Percentiles rank a stretch among this genome's conserved stretches.
phyloP scores from a whole-genome alignment of 2,888 invertebrate genomes.

The Orthosia cruda region DNA sequence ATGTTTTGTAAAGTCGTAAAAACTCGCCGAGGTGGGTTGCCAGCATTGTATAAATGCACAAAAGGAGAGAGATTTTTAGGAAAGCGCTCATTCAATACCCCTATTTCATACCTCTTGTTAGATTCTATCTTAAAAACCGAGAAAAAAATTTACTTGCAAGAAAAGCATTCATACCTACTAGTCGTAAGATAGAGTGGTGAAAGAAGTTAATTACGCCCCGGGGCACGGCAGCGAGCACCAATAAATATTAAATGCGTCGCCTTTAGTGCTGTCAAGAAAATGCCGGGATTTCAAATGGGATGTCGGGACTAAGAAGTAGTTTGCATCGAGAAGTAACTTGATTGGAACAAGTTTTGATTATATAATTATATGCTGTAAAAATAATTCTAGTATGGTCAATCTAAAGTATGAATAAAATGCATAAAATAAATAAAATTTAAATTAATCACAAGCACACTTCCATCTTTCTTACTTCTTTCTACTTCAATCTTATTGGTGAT shows the following conservation, averaged over 20 bases:
- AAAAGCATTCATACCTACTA: background rate
- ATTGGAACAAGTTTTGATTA: background rate
- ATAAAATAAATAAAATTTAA: too few relatives aligned
- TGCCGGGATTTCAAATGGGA: constrained; percentile 16
- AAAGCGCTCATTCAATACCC: background rate
- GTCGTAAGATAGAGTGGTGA: constrained; percentile 11
- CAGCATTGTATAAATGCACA: too few relatives aligned
- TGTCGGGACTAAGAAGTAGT: background rate
- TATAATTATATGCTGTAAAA: background rate
- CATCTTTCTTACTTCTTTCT: too few relatives aligned
- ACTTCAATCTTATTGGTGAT: too few relatives aligned
- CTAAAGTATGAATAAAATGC: too few relatives aligned
- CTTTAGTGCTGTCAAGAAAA: constrained; percentile 41
- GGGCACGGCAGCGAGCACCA: constrained; percentile 18
- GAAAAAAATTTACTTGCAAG: background rate
- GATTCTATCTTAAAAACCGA: background rate
- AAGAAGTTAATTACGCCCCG: constrained; percentile 23
- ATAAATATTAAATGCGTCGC: constrained; percentile 54
- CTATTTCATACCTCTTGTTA: too few relatives aligned
- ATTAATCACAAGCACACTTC: too few relatives aligned
- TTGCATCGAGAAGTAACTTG: background rate
- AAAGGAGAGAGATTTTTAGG: background rate
- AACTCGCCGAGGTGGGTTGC: too few relatives aligned
- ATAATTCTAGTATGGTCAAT: too few relatives aligned
- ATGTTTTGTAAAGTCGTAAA: too few relatives aligned